Conservation (phyloP, 2,113 vertebrate genomes). For the Megaceryle maxima region DNA sequence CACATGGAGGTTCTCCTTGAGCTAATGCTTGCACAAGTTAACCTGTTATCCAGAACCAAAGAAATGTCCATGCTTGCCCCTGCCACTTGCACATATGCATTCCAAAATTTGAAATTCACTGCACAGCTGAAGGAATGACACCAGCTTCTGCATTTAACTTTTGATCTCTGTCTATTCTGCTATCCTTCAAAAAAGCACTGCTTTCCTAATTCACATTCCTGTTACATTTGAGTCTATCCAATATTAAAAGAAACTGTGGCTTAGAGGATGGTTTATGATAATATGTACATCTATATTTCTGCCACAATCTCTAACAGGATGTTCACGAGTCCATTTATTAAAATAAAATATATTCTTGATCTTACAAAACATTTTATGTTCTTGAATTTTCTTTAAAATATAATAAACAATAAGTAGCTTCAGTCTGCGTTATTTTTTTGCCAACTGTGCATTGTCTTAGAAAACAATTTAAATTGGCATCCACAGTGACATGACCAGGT, state of each 20-base stretch:
- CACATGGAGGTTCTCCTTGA: not conserved
- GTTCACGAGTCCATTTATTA: not conserved
- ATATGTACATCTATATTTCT: not conserved
- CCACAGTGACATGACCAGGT: not conserved
- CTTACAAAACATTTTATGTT: not conserved
- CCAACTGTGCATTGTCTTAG: not conserved
- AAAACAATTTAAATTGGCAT: not conserved
- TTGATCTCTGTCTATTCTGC: constrained; percentile 11
- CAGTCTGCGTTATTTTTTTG: not conserved
- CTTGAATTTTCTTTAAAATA: not conserved
- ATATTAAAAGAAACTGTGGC: not conserved
- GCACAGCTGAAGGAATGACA: not conserved
- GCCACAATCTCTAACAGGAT: not conserved
- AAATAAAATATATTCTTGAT: not conserved
- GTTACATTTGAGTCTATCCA: not conserved
- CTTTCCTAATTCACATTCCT: constrained; percentile 4
- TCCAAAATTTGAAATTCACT: constrained; percentile 19
- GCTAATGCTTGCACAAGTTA: not conserved
- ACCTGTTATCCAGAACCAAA: not conserved
- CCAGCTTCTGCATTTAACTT: constrained; percentile 35
- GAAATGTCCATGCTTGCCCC: not conserved
- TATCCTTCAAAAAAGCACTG: not conserved
- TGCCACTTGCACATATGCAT: not conserved
- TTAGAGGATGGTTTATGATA: not conserved
- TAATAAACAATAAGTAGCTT: not conserved